phyloP scores from a whole-genome alignment of 2,888 invertebrate genomes.

The Lochmaea capreae region DNA sequence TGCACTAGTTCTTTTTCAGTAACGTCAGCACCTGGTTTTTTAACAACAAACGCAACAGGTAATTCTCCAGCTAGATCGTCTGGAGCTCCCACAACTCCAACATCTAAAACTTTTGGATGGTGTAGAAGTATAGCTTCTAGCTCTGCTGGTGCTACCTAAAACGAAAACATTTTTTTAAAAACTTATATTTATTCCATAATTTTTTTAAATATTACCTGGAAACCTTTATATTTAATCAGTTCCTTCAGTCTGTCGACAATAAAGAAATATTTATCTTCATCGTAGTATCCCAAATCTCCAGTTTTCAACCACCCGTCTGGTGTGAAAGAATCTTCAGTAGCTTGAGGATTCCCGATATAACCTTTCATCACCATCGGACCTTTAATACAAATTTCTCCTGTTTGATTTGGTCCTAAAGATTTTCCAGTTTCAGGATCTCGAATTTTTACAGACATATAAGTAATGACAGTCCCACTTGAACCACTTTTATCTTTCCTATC shows the following conservation, averaged over 20 bases:
- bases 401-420: constrained; percentile 70
- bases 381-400: constrained; percentile 86
- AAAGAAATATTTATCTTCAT: constrained; percentile 81
- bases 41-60: constrained; percentile 81
- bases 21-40: constrained; percentile 67
- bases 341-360: constrained; percentile 77
- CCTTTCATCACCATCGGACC: constrained; percentile 72
- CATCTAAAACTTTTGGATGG: constrained; percentile 79
- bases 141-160: constrained; percentile 80
- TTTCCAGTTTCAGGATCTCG: constrained; percentile 72
- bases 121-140: constrained; percentile 82
- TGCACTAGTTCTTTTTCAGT: constrained; percentile 62
- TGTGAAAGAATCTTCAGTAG: constrained; percentile 75
- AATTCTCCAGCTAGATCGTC: constrained; percentile 80
- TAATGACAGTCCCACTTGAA: constrained; percentile 73
- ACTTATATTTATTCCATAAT: no score
- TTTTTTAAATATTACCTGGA: constrained; percentile 71
- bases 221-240: constrained; percentile 90
- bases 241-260: constrained; percentile 90
- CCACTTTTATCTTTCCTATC: constrained; percentile 66
- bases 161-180: not conserved
- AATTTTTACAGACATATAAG: constrained; percentile 73
- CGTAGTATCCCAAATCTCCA: constrained; percentile 88
- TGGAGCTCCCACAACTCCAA: constrained; percentile 83
- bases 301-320: constrained; percentile 81